phyloP scores from a whole-genome alignment of 2,113 vertebrate genomes.

The Lepus europaeus region DNA sequence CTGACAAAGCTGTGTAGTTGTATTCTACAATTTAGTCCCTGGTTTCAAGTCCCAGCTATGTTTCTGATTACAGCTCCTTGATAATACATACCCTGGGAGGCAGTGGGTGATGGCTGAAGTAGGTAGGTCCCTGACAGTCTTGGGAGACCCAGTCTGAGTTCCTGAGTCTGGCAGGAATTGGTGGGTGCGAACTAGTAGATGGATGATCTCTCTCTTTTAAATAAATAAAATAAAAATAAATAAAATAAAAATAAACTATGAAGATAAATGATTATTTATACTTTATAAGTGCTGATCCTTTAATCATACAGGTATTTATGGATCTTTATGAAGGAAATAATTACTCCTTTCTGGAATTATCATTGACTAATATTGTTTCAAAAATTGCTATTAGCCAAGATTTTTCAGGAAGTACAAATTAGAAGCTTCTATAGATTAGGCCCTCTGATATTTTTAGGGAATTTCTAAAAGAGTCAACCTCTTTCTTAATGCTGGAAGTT shows the following conservation, averaged over 20 bases:
- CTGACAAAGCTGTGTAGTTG: too few species aligned
- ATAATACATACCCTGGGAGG: too few species aligned
- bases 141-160: too few species aligned
- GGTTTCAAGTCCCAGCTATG: too few species aligned
- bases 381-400: constrained; percentile 66
- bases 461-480: constrained; percentile 40
- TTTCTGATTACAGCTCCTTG: too few species aligned
- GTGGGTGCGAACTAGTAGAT: too few species aligned
- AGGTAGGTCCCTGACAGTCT: too few species aligned
- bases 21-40: too few species aligned
- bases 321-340: constrained; percentile 68
- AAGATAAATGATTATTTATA: neutral
- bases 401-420: constrained; percentile 68
- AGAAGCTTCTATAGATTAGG: constrained; percentile 68
- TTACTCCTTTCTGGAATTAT: constrained; percentile 75
- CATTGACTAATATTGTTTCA: constrained; percentile 58
- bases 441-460: constrained; percentile 31
- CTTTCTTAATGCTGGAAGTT: constrained; percentile 33
- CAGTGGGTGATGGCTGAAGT: too few species aligned
- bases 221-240: too few species aligned
- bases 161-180: too few species aligned
- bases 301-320: constrained; percentile 38
- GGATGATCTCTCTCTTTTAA: too few species aligned
- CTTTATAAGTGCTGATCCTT: constrained; percentile 69
- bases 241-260: neutral